phyloP scores from a whole-genome alignment of 2,888 invertebrate genomes.

The Rhodophaea formosa region DNA sequence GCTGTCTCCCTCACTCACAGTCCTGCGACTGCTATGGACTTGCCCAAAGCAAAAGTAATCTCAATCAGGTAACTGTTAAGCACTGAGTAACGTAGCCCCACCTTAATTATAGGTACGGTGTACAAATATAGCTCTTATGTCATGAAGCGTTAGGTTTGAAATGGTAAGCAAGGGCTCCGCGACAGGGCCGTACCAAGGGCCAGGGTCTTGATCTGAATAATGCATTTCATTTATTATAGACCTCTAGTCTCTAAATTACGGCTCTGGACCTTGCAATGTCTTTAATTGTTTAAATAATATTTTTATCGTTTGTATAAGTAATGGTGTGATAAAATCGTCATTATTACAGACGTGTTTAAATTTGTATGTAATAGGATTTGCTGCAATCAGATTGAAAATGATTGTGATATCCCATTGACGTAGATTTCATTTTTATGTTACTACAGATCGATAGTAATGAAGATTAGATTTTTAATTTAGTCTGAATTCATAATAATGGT shows the following conservation, averaged over 20 bases:
- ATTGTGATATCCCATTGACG: constrained; percentile 6
- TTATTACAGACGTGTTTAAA: not conserved
- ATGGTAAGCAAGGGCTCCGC: not conserved
- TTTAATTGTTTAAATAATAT: too few relatives aligned
- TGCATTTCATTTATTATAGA: not conserved
- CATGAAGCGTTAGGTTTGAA: constrained; percentile 15
- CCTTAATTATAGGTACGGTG: constrained; percentile 48
- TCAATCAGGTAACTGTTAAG: constrained; percentile 68
- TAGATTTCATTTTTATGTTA: constrained; percentile 1
- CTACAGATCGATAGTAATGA: not conserved
- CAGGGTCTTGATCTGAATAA: not conserved
- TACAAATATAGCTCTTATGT: constrained; percentile 48
- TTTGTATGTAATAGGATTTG: not conserved
- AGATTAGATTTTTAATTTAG: not conserved
- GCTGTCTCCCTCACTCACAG: constrained; percentile 50
- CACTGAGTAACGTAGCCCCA: constrained; percentile 58
- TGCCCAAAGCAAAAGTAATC: constrained; percentile 76
- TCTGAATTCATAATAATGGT: constrained; percentile 4
- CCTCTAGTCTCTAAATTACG: not conserved
- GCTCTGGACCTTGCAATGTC: not conserved
- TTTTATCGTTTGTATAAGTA: not conserved
- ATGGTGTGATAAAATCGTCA: not conserved
- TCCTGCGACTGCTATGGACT: constrained; percentile 57
- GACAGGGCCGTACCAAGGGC: not conserved
- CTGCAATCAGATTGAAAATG: not conserved